Percentiles rank a stretch among this genome's conserved stretches.
phyloP scores from a whole-genome alignment of 2,888 invertebrate species.

The Physocephala rufipes region DNA sequence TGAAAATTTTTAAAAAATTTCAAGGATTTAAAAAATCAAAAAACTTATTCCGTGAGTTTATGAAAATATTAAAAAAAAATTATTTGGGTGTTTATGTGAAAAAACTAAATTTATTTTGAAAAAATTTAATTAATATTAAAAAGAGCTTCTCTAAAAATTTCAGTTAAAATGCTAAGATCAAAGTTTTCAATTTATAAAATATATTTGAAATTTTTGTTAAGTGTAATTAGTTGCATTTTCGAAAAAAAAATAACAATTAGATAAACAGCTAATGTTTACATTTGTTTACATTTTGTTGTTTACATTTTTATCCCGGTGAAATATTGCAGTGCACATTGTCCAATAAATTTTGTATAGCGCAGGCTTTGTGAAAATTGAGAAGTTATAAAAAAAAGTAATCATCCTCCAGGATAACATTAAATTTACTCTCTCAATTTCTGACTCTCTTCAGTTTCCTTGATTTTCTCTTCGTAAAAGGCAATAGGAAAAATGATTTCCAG shows the following conservation, averaged over 20 bases:
- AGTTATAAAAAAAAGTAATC: not conserved
- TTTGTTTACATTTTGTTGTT: too few relatives aligned
- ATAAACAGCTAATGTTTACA: slow-evolving; percentile 43
- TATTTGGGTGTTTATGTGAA: too few relatives aligned
- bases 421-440: not conserved
- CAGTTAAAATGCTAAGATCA: not conserved
- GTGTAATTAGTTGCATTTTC: too few relatives aligned
- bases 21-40: too few relatives aligned
- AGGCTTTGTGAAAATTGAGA: slow-evolving; percentile 23
- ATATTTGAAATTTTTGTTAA: not conserved
- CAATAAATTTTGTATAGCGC: slow-evolving; percentile 13
- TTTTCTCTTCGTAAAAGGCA: not conserved
- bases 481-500: too few relatives aligned
- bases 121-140: not conserved
- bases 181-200: not conserved
- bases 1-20: slow-evolving; percentile 40
- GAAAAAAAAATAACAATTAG: too few relatives aligned
- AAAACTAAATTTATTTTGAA: not conserved
- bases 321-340: slow-evolving; percentile 23
- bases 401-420: not conserved
- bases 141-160: not conserved
- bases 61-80: too few relatives aligned
- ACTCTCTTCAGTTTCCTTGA: not conserved
- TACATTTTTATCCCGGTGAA: slow-evolving; percentile 10
- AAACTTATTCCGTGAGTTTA: too few relatives aligned